These are phyloP conservation scores for Drosophila mercatorum DNA, from an alignment of 2,888 invertebrate species.

Conservation along the genomic window DNA sequence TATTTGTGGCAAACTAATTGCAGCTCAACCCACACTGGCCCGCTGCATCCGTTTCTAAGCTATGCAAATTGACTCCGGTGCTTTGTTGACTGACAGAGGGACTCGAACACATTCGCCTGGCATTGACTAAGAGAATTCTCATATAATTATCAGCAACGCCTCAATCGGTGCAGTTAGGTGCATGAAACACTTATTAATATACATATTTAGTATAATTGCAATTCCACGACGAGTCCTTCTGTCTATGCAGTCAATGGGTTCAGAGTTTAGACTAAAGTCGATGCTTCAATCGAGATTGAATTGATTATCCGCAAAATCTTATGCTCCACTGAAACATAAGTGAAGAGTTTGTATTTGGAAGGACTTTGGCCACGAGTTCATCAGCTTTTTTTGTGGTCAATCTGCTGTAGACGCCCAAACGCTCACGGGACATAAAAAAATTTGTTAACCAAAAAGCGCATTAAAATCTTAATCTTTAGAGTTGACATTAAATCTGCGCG, in stretches of 20 bases:
- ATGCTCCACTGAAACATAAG: not conserved
- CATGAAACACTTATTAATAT: too few relatives aligned
- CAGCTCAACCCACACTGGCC: slow-evolving; percentile 18
- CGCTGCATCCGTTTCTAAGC: slow-evolving; percentile 23
- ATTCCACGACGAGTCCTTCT: too few relatives aligned
- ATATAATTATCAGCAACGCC: too few relatives aligned
- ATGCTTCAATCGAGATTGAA: not conserved
- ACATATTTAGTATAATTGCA: too few relatives aligned
- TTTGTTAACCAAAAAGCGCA: slow-evolving; percentile 63
- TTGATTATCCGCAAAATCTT: not conserved
- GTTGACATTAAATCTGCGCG: slow-evolving; percentile 72
- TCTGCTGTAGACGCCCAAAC: not conserved
- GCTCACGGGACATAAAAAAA: slow-evolving; percentile 46
- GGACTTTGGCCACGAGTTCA: not conserved
- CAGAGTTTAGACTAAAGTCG: too few relatives aligned
- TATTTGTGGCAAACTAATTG: slow-evolving; percentile 57
- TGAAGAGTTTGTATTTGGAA: not conserved
- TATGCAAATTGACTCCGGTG: slow-evolving; percentile 57
- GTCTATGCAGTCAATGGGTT: too few relatives aligned
- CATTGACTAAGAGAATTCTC: slow-evolving; percentile 28
- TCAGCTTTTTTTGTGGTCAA: not conserved
- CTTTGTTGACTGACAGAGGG: slow-evolving; percentile 14
- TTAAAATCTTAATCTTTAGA: slow-evolving; percentile 79
- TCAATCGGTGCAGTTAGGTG: too few relatives aligned
- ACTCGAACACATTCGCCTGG: slow-evolving; percentile 40